Evolutionary conservation across 2,113 vertebrate species (phyloP).

Genomic region (Riparia riparia): DNA sequence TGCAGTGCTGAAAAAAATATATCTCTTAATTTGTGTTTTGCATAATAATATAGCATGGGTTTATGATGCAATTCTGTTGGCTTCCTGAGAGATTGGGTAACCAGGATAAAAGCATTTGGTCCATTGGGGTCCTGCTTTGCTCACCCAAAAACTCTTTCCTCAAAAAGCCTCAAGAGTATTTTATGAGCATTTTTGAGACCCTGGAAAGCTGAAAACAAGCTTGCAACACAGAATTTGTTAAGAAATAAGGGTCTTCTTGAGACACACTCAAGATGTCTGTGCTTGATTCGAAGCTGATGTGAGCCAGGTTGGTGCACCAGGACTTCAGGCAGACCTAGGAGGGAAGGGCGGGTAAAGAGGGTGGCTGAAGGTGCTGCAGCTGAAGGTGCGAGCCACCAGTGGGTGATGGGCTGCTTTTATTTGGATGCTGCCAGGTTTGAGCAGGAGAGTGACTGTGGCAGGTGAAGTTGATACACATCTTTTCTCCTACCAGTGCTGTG

Average conservation of each 20-base stretch:
- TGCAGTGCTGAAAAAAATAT: neutral
- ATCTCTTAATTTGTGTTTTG: neutral
- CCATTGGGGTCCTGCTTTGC: neutral
- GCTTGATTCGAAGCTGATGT: neutral
- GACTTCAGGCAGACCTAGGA: neutral
- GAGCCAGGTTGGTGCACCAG: neutral
- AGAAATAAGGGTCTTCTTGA: neutral
- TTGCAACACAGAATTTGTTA: neutral
- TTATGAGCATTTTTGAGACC: neutral
- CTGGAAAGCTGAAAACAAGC: neutral
- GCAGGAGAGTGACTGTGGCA: neutral
- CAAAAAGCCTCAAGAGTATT: neutral
- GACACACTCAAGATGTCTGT: neutral
- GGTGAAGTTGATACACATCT: neutral
- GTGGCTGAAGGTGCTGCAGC: neutral
- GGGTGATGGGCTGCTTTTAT: neutral
- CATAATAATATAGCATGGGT: neutral
- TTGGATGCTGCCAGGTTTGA: neutral
- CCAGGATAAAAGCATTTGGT: neutral
- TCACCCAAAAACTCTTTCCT: neutral
- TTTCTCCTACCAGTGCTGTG: fast-evolving
- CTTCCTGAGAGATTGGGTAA: neutral
- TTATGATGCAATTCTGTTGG: neutral
- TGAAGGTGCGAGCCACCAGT: neutral
- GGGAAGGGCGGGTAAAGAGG: neutral